Conservation (phyloP, 2,113 vertebrate genomes). For the Myrmecobius fasciatus region DNA sequence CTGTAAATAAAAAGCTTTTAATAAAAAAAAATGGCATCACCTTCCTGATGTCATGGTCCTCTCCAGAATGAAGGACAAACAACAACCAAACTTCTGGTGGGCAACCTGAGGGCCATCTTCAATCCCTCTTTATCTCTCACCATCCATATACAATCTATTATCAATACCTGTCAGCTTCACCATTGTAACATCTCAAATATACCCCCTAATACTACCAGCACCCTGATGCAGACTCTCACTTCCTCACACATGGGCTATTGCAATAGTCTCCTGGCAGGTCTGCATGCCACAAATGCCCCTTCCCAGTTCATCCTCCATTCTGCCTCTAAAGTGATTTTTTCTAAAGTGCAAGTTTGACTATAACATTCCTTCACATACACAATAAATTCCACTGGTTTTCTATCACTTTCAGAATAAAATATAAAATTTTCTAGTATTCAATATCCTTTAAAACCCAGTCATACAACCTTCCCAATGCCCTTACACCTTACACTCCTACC, state of each 20-base stretch:
- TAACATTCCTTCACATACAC: neutral
- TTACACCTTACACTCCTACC: neutral
- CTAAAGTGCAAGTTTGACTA: neutral
- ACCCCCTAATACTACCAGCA: neutral
- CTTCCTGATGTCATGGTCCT: too few species aligned
- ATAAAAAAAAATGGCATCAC: too few species aligned
- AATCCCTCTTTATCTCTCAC: neutral
- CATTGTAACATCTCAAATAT: neutral
- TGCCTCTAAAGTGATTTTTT: neutral
- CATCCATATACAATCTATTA: neutral
- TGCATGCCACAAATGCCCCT: neutral
- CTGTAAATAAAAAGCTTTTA: too few species aligned
- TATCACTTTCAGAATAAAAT: neutral
- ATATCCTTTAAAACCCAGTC: neutral
- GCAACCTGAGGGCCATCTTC: neutral
- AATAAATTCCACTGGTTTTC: neutral
- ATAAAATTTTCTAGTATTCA: neutral
- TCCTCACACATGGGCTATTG: neutral
- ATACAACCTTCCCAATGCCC: neutral
- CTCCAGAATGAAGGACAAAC: too few species aligned
- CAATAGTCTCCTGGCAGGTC: neutral
- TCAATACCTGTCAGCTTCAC: neutral
- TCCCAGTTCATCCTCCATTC: neutral
- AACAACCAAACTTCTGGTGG: too few species aligned
- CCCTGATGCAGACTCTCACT: neutral